Evolutionary conservation across 2,113 vertebrate genomes (phyloP).

Genomic region (Equus quagga): DNA sequence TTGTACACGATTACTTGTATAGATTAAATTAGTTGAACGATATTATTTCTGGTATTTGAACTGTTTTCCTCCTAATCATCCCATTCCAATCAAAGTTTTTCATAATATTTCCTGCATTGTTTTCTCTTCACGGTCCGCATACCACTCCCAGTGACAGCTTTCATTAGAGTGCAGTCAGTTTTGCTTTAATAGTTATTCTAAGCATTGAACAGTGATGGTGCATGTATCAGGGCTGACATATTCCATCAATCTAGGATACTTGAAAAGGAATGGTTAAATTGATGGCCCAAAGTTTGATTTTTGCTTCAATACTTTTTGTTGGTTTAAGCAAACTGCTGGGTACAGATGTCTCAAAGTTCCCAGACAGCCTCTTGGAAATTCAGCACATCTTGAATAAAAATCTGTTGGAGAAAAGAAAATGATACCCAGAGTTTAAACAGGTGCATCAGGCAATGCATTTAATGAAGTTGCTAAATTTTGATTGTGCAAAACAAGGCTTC

Average conservation of each 20-base stretch:
- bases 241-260: constrained; percentile 55
- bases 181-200: constrained; percentile 57
- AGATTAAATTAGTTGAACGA: neutral
- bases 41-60: neutral
- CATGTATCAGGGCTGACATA: neutral
- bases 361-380: constrained; percentile 73
- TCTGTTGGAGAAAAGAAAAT: constrained; percentile 71
- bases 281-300: constrained; percentile 76
- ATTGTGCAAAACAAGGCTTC: constrained; percentile 62
- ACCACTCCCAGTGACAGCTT: constrained; percentile 6
- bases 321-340: constrained; percentile 75
- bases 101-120: neutral
- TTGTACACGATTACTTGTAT: neutral
- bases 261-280: constrained; percentile 73
- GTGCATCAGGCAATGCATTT: constrained; percentile 68
- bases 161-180: constrained; percentile 37
- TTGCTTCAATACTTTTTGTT: constrained; percentile 75
- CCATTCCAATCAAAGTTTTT: neutral
- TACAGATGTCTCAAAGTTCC: constrained; percentile 79
- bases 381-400: constrained; percentile 72
- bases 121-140: neutral
- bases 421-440: constrained; percentile 74
- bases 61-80: neutral
- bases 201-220: neutral
- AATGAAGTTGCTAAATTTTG: constrained; percentile 76